Percentiles rank a stretch among this genome's conserved stretches.
Evolutionary conservation across 2,797 vertebrate species (phyloP).

Genomic region (Anolis apletophallus): DNA sequence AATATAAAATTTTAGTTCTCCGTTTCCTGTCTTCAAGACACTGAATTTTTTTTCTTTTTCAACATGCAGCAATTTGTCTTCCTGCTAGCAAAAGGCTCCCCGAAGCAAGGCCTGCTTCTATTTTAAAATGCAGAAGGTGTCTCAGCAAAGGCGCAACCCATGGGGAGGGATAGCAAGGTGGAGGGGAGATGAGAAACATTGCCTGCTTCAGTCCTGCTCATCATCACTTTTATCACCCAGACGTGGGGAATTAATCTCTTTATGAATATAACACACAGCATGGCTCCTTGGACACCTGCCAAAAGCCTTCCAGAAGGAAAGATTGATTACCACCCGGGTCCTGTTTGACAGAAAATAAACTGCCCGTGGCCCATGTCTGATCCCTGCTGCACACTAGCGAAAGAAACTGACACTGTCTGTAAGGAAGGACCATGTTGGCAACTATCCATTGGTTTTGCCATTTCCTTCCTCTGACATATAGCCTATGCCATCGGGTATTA

Average conservation of each 20-base stretch:
- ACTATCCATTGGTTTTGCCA: neutral
- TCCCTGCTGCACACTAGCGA: slow-evolving; percentile 27
- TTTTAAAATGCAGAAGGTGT: slow-evolving; percentile 56
- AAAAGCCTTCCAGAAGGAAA: slow-evolving; percentile 56
- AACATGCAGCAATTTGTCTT: slow-evolving; percentile 10
- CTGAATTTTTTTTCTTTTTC: neutral
- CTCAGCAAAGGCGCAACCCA: slow-evolving; percentile 39
- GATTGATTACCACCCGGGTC: slow-evolving; percentile 55
- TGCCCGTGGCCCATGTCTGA: slow-evolving; percentile 18
- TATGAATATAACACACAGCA: slow-evolving; percentile 48
- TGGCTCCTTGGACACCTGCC: slow-evolving; percentile 45
- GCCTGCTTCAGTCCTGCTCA: slow-evolving; percentile 61
- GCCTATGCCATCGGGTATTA: no score
- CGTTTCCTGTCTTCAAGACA: slow-evolving; percentile 39
- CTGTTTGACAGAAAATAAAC: slow-evolving; percentile 61
- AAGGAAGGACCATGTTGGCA: neutral
- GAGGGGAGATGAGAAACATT: neutral
- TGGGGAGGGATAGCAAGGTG: neutral
- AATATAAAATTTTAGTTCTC: neutral
- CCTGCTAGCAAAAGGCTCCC: slow-evolving; percentile 21
- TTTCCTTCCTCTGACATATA: no score
- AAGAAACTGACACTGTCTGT: neutral
- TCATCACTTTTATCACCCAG: slow-evolving; percentile 54
- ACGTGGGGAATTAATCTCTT: slow-evolving; percentile 67
- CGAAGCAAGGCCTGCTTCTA: neutral